These are phyloP conservation scores for Chloropsis hardwickii DNA, from an alignment of 2,113 vertebrate species.

Conservation along the genomic window DNA sequence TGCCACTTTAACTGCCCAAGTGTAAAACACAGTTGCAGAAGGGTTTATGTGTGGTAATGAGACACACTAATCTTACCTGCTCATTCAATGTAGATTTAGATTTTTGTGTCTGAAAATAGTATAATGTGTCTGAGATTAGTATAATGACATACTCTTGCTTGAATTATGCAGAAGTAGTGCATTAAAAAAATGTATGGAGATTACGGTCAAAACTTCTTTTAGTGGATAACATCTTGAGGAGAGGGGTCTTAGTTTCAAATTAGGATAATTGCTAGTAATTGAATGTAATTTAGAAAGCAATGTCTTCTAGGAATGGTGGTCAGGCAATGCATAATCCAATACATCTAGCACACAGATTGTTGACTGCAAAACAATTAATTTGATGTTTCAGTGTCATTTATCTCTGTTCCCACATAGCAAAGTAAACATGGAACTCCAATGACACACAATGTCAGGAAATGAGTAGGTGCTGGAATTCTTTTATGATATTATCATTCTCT, in stretches of 20 bases:
- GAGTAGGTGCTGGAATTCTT: background rate
- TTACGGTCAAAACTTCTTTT: slow-evolving; percentile 30
- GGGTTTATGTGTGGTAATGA: background rate
- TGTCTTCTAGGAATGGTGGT: background rate
- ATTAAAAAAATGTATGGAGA: background rate
- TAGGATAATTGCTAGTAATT: slow-evolving; percentile 49
- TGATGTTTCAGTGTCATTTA: slow-evolving; percentile 17
- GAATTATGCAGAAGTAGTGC: background rate
- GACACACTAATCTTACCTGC: background rate
- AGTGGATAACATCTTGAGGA: slow-evolving; percentile 5
- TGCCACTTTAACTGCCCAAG: background rate
- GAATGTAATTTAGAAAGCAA: slow-evolving; percentile 25
- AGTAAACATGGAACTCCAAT: background rate
- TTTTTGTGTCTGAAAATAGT: background rate
- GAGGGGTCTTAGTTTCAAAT: background rate
- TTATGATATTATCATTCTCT: background rate
- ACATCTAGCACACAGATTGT: background rate
- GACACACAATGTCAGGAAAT: background rate
- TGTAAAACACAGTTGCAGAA: background rate
- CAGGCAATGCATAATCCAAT: background rate
- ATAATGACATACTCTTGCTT: slow-evolving; percentile 15
- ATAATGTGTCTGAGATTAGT: background rate
- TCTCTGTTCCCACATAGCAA: background rate
- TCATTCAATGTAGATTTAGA: slow-evolving; percentile 32
- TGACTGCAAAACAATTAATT: slow-evolving; percentile 14